Percentiles rank a stretch among this genome's conserved stretches.
These are phyloP conservation scores for Spermophilus dauricus DNA, from an alignment of 2,113 vertebrate species.

Conservation along the genomic window DNA sequence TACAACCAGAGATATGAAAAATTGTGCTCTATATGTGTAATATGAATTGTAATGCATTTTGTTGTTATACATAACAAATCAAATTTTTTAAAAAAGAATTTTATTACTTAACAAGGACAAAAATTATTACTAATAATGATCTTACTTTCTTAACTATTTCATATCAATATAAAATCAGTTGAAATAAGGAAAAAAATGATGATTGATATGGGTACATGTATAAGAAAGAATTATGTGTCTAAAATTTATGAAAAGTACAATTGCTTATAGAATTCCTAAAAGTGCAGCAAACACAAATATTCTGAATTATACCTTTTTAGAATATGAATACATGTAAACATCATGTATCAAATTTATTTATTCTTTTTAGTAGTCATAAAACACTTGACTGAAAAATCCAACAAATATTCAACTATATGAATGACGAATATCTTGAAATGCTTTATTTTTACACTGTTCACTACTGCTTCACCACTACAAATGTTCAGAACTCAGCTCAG, in stretches of 20 bases:
- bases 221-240: constrained; percentile 19
- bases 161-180: constrained; percentile 41
- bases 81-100: background rate
- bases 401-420: background rate
- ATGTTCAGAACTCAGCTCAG: background rate
- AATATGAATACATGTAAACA: background rate
- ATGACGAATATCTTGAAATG: background rate
- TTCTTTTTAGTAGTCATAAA: constrained; percentile 33
- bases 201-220: background rate
- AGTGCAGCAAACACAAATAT: background rate
- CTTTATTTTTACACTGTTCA: background rate
- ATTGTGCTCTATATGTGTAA: no score
- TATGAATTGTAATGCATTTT: no score
- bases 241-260: constrained; percentile 6
- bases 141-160: constrained; percentile 21
- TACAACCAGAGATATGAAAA: no score
- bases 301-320: constrained; percentile 11
- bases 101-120: background rate
- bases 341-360: background rate
- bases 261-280: background rate
- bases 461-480: background rate
- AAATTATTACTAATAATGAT: constrained; percentile 6
- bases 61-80: no score
- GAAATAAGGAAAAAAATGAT: constrained; percentile 38
- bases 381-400: background rate